These are phyloP conservation scores for Chironomus riparius DNA, from an alignment of 2,888 invertebrate genomes.

Conservation along the genomic window DNA sequence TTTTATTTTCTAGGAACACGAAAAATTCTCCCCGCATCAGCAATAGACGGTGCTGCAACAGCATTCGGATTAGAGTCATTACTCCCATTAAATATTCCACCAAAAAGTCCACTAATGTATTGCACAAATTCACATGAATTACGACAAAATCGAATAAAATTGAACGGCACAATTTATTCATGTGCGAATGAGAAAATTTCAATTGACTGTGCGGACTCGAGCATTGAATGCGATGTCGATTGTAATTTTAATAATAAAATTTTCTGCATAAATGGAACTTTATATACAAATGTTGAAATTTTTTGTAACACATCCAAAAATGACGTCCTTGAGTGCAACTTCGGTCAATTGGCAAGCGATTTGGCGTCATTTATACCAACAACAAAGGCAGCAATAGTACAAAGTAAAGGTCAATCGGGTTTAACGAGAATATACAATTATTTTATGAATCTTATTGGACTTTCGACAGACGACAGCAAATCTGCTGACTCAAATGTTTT, in stretches of 20 bases:
- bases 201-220: neutral
- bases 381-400: neutral
- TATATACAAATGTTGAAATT: neutral
- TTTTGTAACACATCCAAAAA: neutral
- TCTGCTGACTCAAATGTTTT: neutral
- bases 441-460: neutral
- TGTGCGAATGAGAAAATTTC: neutral
- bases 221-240: neutral
- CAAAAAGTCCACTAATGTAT: neutral
- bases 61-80: constrained; percentile 1
- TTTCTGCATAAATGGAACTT: neutral
- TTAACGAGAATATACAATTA: neutral
- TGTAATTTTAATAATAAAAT: neutral
- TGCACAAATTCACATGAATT: neutral
- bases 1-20: neutral
- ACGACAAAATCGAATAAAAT: neutral
- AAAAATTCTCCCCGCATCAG: neutral
- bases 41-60: neutral
- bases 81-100: constrained; percentile 12
- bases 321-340: neutral
- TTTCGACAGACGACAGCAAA: neutral
- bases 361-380: neutral
- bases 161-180: neutral
- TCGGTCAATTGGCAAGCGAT: neutral
- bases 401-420: neutral